phyloP scores from a whole-genome alignment of 2,888 invertebrate species.

The Scrobipalpa atriplicella region DNA sequence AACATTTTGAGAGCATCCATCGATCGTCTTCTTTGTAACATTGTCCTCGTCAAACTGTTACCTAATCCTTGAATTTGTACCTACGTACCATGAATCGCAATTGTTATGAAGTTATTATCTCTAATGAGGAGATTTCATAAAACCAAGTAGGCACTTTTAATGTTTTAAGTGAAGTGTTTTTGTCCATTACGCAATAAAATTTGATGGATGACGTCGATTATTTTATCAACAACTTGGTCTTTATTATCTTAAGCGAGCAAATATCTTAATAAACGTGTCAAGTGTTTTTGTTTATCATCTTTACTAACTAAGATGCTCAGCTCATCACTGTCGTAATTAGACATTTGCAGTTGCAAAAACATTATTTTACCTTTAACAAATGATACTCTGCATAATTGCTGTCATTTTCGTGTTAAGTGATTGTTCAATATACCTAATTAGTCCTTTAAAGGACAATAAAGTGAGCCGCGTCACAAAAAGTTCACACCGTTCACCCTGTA shows the following conservation, averaged over 20 bases:
- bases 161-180: slow-evolving; percentile 12
- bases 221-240: slow-evolving; percentile 3
- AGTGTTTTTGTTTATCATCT: slow-evolving; percentile 1
- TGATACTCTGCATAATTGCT: slow-evolving; percentile 20
- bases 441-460: slow-evolving; percentile 47
- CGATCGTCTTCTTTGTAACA: slow-evolving; percentile 35
- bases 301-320: background rate
- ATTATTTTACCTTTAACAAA: background rate
- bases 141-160: background rate
- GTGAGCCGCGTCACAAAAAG: slow-evolving; percentile 49
- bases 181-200: background rate
- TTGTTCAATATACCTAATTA: slow-evolving; percentile 48
- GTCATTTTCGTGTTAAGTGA: slow-evolving; percentile 40
- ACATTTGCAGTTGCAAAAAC: background rate
- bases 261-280: slow-evolving; percentile 9
- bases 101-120: slow-evolving; percentile 21
- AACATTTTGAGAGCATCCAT: slow-evolving; percentile 37
- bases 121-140: background rate
- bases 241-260: background rate
- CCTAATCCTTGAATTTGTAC: slow-evolving; percentile 11
- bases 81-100: background rate
- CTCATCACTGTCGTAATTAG: slow-evolving; percentile 13
- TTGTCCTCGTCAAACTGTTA: slow-evolving; percentile 23
- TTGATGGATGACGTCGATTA: background rate
- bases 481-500: slow-evolving; percentile 52